These are phyloP conservation scores for Eutrigla gurnardus DNA, from an alignment of 2,797 vertebrate species.

Conservation along the genomic window DNA sequence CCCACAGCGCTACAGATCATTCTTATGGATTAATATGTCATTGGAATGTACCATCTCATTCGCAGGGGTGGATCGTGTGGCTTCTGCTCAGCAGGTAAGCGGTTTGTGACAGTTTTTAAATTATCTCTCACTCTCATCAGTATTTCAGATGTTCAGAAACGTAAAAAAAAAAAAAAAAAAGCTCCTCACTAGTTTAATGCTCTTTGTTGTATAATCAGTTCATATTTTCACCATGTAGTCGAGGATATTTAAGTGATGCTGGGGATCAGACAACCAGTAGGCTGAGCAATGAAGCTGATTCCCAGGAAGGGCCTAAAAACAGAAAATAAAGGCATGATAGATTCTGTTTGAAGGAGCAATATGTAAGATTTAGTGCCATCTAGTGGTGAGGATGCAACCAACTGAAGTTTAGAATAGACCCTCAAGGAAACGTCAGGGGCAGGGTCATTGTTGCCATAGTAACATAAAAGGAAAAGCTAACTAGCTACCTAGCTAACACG, in stretches of 20 bases:
- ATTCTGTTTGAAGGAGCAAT: too few relatives aligned
- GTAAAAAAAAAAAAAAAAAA: background rate
- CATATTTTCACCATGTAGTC: too few relatives aligned
- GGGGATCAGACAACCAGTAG: background rate
- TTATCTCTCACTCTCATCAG: too few relatives aligned
- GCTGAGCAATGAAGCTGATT: background rate
- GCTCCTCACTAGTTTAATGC: background rate
- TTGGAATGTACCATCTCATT: slow-evolving; percentile 2
- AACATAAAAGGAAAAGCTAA: too few relatives aligned
- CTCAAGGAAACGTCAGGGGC: too few relatives aligned
- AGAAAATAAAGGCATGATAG: too few relatives aligned
- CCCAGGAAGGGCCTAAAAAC: background rate
- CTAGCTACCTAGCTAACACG: too few relatives aligned
- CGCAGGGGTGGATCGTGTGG: background rate
- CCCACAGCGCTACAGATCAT: background rate
- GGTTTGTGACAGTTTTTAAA: background rate
- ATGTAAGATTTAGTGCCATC: too few relatives aligned
- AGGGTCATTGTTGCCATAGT: too few relatives aligned
- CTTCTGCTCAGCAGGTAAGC: slow-evolving; percentile 48
- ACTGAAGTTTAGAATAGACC: too few relatives aligned
- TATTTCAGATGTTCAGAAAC: slow-evolving; percentile 3
- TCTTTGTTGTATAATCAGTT: background rate
- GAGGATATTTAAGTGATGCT: background rate
- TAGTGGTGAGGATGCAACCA: too few relatives aligned
- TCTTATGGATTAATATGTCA: slow-evolving; percentile 15